phyloP scores from a whole-genome alignment of 1,140 invertebrate genomes.

The Platyscapa corneri region DNA sequence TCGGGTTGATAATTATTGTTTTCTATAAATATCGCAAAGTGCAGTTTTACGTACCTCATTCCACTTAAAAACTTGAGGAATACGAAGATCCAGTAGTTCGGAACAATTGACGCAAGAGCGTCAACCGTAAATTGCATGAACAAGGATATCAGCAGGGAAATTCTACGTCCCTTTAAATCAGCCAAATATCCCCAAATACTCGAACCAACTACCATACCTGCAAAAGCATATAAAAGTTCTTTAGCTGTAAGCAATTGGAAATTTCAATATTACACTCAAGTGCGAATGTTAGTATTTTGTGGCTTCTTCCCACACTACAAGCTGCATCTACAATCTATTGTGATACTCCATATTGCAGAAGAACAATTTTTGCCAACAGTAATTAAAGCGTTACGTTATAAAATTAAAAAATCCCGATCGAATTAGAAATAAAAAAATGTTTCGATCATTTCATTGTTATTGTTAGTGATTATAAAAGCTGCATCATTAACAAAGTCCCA shows the following conservation, averaged over 20 bases:
- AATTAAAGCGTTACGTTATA: too few relatives aligned
- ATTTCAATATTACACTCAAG: neutral
- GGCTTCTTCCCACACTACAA: too few relatives aligned
- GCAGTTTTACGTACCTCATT: constrained; percentile 74
- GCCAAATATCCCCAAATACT: constrained; percentile 78
- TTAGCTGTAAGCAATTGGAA: neutral
- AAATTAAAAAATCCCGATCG: too few relatives aligned
- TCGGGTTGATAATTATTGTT: too few relatives aligned
- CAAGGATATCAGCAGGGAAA: constrained; percentile 73
- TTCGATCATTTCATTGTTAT: too few relatives aligned
- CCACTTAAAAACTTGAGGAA: constrained; percentile 77
- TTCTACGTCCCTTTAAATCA: constrained; percentile 74
- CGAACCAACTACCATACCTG: constrained; percentile 78
- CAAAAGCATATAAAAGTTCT: constrained; percentile 23
- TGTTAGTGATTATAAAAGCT: too few relatives aligned
- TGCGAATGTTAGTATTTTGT: neutral
- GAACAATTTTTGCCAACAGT: too few relatives aligned
- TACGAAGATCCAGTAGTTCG: constrained; percentile 75
- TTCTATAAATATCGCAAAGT: too few relatives aligned
- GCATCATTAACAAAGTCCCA: too few relatives aligned
- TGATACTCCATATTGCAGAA: too few relatives aligned
- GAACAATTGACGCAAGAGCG: constrained; percentile 73
- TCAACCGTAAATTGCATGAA: constrained; percentile 74
- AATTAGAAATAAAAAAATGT: too few relatives aligned
- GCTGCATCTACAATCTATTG: too few relatives aligned